A percentile compares a stretch with the other conserved stretches of the same genome.
Conservation (phyloP, 2,797 vertebrate species). For the Lepilemur septentrionalis region DNA sequence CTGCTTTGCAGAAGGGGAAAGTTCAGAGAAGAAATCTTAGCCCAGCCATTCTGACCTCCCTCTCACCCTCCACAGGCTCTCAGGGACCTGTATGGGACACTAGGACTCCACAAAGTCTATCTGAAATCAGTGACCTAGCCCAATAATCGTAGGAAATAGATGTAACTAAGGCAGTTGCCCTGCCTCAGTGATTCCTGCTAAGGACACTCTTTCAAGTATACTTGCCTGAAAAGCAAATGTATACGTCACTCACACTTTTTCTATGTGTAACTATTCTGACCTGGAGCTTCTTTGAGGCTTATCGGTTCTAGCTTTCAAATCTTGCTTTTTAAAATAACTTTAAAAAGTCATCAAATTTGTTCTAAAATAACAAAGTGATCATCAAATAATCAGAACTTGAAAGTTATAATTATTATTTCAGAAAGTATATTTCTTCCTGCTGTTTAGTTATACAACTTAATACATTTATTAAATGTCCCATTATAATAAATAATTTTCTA, state of each 20-base stretch:
- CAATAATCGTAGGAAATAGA: neutral
- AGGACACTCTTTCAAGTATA: neutral
- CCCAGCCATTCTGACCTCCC: fast-evolving
- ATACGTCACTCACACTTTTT: neutral
- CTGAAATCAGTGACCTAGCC: neutral
- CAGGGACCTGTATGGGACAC: fast-evolving
- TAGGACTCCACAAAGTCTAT: neutral
- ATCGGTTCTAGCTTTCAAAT: neutral
- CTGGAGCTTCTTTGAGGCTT: neutral
- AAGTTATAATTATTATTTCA: slow-evolving; percentile 19
- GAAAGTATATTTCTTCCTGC: neutral
- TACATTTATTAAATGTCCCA: neutral
- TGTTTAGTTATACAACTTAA: neutral
- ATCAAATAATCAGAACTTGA: neutral
- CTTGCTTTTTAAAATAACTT: neutral
- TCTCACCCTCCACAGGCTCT: neutral
- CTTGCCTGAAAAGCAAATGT: neutral
- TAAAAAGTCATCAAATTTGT: neutral
- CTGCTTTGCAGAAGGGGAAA: neutral
- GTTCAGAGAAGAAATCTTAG: neutral
- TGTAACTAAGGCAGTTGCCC: neutral
- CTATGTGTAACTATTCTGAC: neutral
- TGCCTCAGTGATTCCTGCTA: neutral
- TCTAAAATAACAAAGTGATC: slow-evolving; percentile 1
- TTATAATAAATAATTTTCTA: slow-evolving; percentile 3